Evolutionary conservation across 2,113 vertebrate species (phyloP).

Genomic region (Notarius lentiginosus): DNA sequence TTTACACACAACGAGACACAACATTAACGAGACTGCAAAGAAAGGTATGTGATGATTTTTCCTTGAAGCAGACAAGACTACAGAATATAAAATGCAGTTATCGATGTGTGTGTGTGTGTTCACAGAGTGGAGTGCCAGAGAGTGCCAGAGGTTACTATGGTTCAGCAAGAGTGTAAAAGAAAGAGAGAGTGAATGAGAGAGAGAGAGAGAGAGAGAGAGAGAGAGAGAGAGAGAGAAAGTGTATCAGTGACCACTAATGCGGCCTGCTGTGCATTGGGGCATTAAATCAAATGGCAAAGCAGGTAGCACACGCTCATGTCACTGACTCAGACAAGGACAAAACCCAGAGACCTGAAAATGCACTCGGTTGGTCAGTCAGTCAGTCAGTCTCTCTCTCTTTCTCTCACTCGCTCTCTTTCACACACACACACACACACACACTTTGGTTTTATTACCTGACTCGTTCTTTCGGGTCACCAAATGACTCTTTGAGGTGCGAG

Average conservation of each 20-base stretch:
- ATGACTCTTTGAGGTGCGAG: slow-evolving; percentile 84
- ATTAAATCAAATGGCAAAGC: slow-evolving; percentile 38
- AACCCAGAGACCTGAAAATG: slow-evolving; percentile 24
- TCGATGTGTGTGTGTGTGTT: slow-evolving; percentile 2
- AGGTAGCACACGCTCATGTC: slow-evolving; percentile 24
- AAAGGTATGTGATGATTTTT: not conserved
- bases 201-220: not conserved
- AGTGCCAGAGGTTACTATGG: slow-evolving; percentile 4
- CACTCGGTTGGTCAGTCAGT: not conserved
- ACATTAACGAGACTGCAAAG: not conserved
- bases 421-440: not conserved
- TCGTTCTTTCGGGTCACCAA: slow-evolving; percentile 87
- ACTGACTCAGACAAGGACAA: slow-evolving; percentile 31
- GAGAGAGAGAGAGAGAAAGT: not conserved
- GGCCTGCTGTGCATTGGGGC: not conserved
- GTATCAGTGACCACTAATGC: slow-evolving; percentile 27
- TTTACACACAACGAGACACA: not conserved
- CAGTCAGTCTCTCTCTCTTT: not conserved
- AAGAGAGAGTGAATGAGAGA: not conserved
- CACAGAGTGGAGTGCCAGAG: not conserved
- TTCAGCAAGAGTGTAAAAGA: not conserved
- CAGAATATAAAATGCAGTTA: slow-evolving; percentile 2
- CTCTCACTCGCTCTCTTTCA: not conserved
- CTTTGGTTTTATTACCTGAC: slow-evolving; percentile 75
- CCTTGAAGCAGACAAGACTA: not conserved